Evolutionary conservation across 2,113 vertebrate genomes (phyloP).

Genomic region (Panthera uncia): DNA sequence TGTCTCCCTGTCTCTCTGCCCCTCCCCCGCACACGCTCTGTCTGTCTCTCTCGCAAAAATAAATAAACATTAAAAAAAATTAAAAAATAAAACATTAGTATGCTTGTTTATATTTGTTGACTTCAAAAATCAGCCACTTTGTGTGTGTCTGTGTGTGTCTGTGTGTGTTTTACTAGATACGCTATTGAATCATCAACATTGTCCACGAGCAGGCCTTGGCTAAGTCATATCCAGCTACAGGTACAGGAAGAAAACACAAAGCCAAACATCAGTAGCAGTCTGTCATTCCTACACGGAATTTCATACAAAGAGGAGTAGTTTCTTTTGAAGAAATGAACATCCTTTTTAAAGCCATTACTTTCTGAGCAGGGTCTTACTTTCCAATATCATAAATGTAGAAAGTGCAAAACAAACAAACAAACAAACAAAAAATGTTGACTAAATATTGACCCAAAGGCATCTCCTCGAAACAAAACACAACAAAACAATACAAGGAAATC

Average conservation of each 20-base stretch:
- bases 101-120: neutral
- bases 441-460: neutral
- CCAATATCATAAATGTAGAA: neutral
- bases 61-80: no score
- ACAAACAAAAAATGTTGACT: neutral
- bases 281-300: neutral
- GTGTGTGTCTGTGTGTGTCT: neutral
- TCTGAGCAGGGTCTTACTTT: neutral
- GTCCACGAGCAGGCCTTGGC: neutral
- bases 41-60: no score
- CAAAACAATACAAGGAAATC: neutral
- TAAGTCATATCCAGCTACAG: neutral
- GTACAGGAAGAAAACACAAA: neutral
- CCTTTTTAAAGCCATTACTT: neutral
- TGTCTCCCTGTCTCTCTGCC: no score
- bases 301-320: neutral
- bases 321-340: neutral
- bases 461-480: neutral
- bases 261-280: neutral
- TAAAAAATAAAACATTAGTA: neutral
- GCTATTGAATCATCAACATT: neutral
- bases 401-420: neutral
- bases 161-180: neutral
- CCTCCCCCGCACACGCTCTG: no score
- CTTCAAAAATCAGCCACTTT: neutral